A percentile compares a stretch with the other conserved stretches of the same genome.
Evolutionary conservation across 2,888 invertebrate species (phyloP).

Genomic region (Tiliacea citrago): DNA sequence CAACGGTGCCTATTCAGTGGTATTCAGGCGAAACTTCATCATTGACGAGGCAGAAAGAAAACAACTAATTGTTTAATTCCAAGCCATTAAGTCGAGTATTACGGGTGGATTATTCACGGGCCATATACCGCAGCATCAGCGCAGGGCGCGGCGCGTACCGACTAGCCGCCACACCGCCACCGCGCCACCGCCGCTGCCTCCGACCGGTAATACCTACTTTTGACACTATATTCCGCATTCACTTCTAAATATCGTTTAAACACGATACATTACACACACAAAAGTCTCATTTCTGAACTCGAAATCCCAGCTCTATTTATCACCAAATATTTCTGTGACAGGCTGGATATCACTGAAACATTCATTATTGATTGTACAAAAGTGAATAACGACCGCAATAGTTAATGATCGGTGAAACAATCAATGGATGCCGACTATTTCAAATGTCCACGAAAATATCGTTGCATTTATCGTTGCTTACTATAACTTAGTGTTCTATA

Average conservation of each 20-base stretch:
- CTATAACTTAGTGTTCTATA: background rate
- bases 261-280: slow-evolving; percentile 53
- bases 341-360: slow-evolving; percentile 44
- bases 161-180: slow-evolving; percentile 64
- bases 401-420: slow-evolving; percentile 43
- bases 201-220: slow-evolving; percentile 64
- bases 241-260: slow-evolving; percentile 74
- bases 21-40: slow-evolving; percentile 76
- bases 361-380: slow-evolving; percentile 41
- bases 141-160: slow-evolving; percentile 73
- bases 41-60: slow-evolving; percentile 88
- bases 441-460: slow-evolving; percentile 16
- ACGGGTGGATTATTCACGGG: slow-evolving; percentile 89
- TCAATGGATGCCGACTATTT: slow-evolving; percentile 25
- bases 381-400: slow-evolving; percentile 40
- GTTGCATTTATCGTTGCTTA: slow-evolving; percentile 4
- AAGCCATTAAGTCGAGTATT: slow-evolving; percentile 89
- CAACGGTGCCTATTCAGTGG: slow-evolving; percentile 64
- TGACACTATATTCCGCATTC: slow-evolving; percentile 66
- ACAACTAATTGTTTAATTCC: slow-evolving; percentile 90
- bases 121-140: slow-evolving; percentile 87
- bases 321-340: slow-evolving; percentile 47
- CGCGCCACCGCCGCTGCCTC: slow-evolving; percentile 61
- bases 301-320: slow-evolving; percentile 45
- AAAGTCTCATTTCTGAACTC: slow-evolving; percentile 13